Conservation (phyloP, 2,113 vertebrate species). For the Python bivittatus region DNA sequence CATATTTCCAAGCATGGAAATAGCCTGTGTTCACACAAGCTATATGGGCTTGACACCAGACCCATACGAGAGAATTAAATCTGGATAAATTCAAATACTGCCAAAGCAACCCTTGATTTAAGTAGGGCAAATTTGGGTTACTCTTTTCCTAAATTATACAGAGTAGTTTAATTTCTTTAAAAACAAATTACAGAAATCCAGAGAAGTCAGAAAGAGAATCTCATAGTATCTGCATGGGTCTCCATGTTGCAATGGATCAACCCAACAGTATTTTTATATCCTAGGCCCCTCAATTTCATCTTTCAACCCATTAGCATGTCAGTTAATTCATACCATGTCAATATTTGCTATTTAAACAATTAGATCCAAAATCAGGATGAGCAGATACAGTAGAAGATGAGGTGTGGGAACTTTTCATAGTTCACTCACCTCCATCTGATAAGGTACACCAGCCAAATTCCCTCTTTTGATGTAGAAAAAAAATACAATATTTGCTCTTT, state of each 20-base stretch:
- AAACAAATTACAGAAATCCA: background rate
- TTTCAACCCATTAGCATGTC: background rate
- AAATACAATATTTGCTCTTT: background rate
- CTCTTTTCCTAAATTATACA: background rate
- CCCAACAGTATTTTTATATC: background rate
- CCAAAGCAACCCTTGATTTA: background rate
- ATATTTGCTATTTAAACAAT: background rate
- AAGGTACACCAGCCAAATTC: background rate
- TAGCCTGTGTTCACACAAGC: background rate
- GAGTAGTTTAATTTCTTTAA: too few relatives aligned
- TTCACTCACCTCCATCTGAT: background rate
- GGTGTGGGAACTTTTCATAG: background rate
- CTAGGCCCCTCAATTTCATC: background rate
- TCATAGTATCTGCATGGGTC: background rate
- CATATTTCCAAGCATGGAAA: background rate
- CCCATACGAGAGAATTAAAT: background rate
- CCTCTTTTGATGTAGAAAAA: background rate
- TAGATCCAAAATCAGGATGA: background rate
- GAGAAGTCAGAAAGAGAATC: background rate
- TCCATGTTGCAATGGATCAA: background rate
- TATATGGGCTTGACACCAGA: background rate
- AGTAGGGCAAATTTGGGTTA: background rate
- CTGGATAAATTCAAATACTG: background rate
- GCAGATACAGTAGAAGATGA: background rate
- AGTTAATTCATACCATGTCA: background rate